phyloP scores from a whole-genome alignment of 2,888 invertebrate genomes.

The Lumbricus terrestris region DNA sequence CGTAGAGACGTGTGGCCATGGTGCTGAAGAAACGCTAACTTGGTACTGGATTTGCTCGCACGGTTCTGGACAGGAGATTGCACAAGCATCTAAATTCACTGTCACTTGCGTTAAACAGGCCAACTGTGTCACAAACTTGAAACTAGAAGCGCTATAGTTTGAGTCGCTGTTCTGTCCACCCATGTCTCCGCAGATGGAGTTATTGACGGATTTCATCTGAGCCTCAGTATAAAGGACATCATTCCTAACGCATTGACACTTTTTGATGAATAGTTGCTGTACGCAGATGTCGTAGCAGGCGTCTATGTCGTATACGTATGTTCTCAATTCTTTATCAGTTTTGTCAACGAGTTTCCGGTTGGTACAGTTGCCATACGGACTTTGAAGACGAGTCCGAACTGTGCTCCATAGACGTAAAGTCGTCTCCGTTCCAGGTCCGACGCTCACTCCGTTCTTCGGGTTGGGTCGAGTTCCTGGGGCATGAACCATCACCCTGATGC shows the following conservation, averaged over 20 bases:
- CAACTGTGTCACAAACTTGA: not conserved
- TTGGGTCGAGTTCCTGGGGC: slow-evolving; percentile 11
- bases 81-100: not conserved
- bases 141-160: not conserved
- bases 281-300: slow-evolving; percentile 8
- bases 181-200: slow-evolving; percentile 14
- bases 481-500: slow-evolving; percentile 17
- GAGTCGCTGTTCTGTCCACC: not conserved
- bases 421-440: slow-evolving; percentile 23
- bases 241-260: not conserved
- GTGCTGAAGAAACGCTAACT: slow-evolving; percentile 8
- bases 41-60: slow-evolving; percentile 16
- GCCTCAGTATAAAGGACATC: not conserved
- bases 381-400: not conserved
- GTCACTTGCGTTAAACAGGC: slow-evolving; percentile 6
- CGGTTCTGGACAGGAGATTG: not conserved
- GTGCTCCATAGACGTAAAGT: not conserved
- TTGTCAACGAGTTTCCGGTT: not conserved
- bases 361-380: slow-evolving; percentile 22
- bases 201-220: not conserved
- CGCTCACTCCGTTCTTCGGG: slow-evolving; percentile 8
- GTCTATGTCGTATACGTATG: not conserved
- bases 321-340: not conserved
- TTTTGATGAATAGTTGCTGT: slow-evolving; percentile 11
- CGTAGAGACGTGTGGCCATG: slow-evolving; percentile 17